Conservation (phyloP, 2,113 vertebrate species). For the Rhea americana region DNA sequence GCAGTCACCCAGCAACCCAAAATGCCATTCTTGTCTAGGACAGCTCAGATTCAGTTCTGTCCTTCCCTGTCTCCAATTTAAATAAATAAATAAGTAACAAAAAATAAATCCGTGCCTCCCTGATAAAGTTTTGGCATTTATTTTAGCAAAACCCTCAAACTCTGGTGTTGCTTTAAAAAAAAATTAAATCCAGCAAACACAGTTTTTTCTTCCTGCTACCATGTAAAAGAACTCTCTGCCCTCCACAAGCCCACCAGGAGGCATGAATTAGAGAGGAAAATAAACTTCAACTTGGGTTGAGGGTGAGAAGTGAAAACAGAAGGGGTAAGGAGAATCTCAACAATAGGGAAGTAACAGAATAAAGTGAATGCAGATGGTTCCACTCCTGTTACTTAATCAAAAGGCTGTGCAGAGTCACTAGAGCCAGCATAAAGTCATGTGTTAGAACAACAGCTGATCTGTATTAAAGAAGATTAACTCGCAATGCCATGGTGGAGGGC, state of each 20-base stretch:
- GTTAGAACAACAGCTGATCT: conserved; percentile 87
- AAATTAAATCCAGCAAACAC: not conserved
- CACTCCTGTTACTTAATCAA: conserved; percentile 78
- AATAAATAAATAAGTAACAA: not conserved
- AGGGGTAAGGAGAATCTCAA: conserved; percentile 38
- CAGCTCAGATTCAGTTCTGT: not conserved
- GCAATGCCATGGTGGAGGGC: conserved; percentile 76
- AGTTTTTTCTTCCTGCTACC: not conserved
- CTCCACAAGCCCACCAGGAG: conserved; percentile 1
- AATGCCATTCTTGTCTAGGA: not conserved
- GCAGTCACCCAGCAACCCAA: not conserved
- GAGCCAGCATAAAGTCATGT: conserved; percentile 79
- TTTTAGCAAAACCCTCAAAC: not conserved
- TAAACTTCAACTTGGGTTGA: conserved; percentile 33
- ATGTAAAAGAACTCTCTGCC: conserved; percentile 32
- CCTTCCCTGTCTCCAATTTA: not conserved
- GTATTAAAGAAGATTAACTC: conserved; percentile 86
- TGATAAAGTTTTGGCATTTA: not conserved
- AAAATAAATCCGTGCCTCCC: not conserved
- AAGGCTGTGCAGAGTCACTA: conserved; percentile 75
- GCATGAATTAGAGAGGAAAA: conserved; percentile 58
- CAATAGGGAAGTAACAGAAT: conserved; percentile 58
- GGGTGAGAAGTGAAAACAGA: conserved; percentile 61
- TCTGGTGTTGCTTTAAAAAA: not conserved
- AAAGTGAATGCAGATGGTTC: conserved; percentile 76